A percentile compares a stretch with the other conserved stretches of the same genome.
phyloP scores from a whole-genome alignment of 2,797 vertebrate species.

The Coendou prehensilis region DNA sequence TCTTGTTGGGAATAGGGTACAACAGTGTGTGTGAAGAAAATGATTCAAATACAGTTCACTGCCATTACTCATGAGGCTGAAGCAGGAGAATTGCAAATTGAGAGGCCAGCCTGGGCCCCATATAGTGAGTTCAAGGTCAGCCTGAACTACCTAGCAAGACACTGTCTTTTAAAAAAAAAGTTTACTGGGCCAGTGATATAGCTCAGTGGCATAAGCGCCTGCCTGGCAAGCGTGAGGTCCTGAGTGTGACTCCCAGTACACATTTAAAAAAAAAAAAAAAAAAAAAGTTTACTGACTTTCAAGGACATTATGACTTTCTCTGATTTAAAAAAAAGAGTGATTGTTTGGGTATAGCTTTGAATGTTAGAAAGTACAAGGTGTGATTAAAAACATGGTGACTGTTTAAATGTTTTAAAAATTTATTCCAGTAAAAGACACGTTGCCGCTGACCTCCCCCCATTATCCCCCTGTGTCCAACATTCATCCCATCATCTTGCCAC shows the following conservation, averaged over 20 bases:
- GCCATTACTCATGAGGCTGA: background rate
- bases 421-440: background rate
- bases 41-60: background rate
- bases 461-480: background rate
- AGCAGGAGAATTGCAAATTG: background rate
- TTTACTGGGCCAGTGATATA: no score
- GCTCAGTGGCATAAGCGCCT: no score
- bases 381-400: background rate
- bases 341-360: constrained; percentile 36
- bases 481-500: background rate
- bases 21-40: background rate
- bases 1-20: background rate
- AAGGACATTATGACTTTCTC: constrained; percentile 11
- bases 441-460: background rate
- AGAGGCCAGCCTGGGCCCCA: background rate
- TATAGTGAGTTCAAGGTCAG: background rate
- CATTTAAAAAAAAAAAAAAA: background rate
- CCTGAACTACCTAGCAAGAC: background rate
- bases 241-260: no score
- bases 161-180: background rate
- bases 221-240: no score
- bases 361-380: background rate
- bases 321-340: background rate
- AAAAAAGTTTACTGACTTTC: background rate
- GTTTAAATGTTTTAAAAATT: background rate